Evolutionary conservation across 2,888 invertebrate species (phyloP), one percentile per base, ranked within the genome.

Genomic region (Elmis aenea): DNA sequence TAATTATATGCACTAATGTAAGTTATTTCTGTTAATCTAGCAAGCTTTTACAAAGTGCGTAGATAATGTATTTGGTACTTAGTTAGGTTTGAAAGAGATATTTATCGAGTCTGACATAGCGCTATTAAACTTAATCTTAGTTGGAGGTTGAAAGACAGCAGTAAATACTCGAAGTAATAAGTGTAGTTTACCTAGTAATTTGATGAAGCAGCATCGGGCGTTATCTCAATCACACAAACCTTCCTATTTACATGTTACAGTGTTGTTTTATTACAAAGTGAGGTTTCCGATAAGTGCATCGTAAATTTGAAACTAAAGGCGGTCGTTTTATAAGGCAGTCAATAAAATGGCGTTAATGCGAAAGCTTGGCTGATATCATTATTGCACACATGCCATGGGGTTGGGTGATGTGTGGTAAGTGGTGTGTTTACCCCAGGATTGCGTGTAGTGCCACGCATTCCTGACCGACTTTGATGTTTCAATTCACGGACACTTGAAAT

Each of bases 391-490:
- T n/a, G 29, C 29, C n/a, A 29, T 35, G 16, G 35, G 35, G 28
- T 26, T 33, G 20, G 28, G 21, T 15, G 24, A 20, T 13, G 29
- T n/a, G 13, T 12, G 29, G 15, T 14, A 23, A 13, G 11, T n/a
- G 6, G 27, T 29, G 14, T 29, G 25, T 29, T 26, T 20, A 15
- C 10, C 28, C 28, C 18, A 13, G 20, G n/a, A n/a, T n/a, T n/a
- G n/a, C 22, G 9, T 25, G 29, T 30, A 2, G 26, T 43, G 33
- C 38, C 38, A 35, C 36, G 43, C 30, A 18, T 26, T 35, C 37
- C 38, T 37, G n/a, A 21, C 36, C 27, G 33, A 42, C 51, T 48
- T 53, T 53, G 53, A 53, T 52, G 48, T 50, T 52, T 53, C 50
- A 53, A 53, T 53, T 45, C 35, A 39, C 38, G 37, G 41, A 42